Evolutionary conservation across 2,888 invertebrate genomes (phyloP).

Genomic region (Mongoloraphidia duomilia): DNA sequence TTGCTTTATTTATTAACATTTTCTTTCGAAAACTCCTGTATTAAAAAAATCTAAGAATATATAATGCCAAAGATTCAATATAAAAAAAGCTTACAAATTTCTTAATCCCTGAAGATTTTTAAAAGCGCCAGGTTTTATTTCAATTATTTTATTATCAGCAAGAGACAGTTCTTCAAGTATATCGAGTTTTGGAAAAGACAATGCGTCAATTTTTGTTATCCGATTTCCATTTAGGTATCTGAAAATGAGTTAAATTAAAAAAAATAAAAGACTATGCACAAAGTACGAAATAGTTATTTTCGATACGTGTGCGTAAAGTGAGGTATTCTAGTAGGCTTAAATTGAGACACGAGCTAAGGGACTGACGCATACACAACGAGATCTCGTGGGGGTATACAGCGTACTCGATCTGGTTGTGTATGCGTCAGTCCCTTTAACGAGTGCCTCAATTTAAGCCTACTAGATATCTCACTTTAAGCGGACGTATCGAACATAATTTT

Average conservation of each 20-base stretch:
- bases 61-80: background rate
- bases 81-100: slow-evolving; percentile 31
- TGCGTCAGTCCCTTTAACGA: too few relatives aligned
- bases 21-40: background rate
- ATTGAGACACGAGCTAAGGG: too few relatives aligned
- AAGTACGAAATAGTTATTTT: too few relatives aligned
- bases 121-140: slow-evolving; percentile 26
- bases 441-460: too few relatives aligned
- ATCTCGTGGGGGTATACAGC: too few relatives aligned
- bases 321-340: too few relatives aligned
- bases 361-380: too few relatives aligned
- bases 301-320: too few relatives aligned
- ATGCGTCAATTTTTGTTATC: slow-evolving; percentile 22
- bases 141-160: slow-evolving; percentile 30
- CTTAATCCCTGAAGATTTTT: slow-evolving; percentile 26
- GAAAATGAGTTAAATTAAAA: background rate
- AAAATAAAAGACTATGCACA: too few relatives aligned
- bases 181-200: slow-evolving; percentile 28
- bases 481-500: too few relatives aligned
- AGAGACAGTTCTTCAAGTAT: slow-evolving; percentile 30
- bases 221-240: slow-evolving; percentile 31
- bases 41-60: background rate
- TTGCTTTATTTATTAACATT: background rate
- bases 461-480: too few relatives aligned
- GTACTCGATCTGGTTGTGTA: too few relatives aligned